A percentile compares a stretch with the other conserved stretches of the same genome.
phyloP scores from a whole-genome alignment of 2,888 invertebrate species.

The Dicyrtoma fusca region DNA sequence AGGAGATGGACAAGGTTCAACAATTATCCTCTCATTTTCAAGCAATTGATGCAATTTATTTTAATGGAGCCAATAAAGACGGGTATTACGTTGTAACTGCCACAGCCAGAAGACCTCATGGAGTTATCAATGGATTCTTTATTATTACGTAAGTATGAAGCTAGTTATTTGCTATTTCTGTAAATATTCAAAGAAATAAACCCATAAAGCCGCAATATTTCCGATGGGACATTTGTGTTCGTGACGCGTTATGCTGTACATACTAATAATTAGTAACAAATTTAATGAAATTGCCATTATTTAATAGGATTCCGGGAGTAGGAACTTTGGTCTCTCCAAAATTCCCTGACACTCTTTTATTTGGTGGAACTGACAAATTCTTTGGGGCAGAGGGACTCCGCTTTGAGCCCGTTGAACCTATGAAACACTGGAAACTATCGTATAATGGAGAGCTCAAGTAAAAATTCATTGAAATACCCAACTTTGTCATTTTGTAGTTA shows the following conservation, averaged over 20 bases:
- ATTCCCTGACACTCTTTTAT: slow-evolving; percentile 72
- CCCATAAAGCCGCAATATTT: neutral
- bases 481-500: neutral
- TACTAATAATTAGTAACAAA: neutral
- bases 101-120: slow-evolving; percentile 65
- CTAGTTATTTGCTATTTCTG: too few relatives aligned
- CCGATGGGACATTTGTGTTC: neutral
- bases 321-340: slow-evolving; percentile 72
- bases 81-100: slow-evolving; percentile 68
- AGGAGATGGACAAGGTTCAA: slow-evolving; percentile 66
- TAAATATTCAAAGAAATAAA: slow-evolving; percentile 2
- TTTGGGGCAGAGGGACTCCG: slow-evolving; percentile 73
- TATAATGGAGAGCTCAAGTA: slow-evolving; percentile 72
- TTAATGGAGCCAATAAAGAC: slow-evolving; percentile 67
- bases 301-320: slow-evolving; percentile 66
- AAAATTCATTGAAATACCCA: slow-evolving; percentile 8
- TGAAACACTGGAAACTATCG: slow-evolving; percentile 73
- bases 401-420: slow-evolving; percentile 70
- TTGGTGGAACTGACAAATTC: slow-evolving; percentile 64
- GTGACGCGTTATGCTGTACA: too few relatives aligned
- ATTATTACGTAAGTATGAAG: slow-evolving; percentile 62
- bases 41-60: slow-evolving; percentile 72
- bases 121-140: slow-evolving; percentile 67
- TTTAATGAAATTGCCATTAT: neutral
- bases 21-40: slow-evolving; percentile 64